Percentiles rank a stretch among this genome's conserved stretches.
Evolutionary conservation across 2,888 invertebrate species (phyloP).

Genomic region (Petrolisthes cinctipes): DNA sequence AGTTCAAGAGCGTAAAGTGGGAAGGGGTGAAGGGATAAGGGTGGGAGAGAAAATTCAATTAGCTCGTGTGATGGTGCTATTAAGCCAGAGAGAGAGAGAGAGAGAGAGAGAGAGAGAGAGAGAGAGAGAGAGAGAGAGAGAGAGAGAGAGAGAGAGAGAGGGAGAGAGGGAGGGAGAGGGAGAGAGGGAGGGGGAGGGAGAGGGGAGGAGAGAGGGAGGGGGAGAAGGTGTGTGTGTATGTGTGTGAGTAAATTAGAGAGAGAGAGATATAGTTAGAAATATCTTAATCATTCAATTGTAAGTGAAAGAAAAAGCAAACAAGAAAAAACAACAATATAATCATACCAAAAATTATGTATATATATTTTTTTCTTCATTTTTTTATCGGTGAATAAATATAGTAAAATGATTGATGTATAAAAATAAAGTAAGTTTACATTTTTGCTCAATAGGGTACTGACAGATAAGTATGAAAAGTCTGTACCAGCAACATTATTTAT

Average conservation of each 20-base stretch:
- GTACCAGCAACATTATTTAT: no score
- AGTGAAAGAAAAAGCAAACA: no score
- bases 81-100: neutral
- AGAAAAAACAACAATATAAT: no score
- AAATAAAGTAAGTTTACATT: no score
- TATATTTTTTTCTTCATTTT: no score
- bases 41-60: neutral
- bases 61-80: neutral
- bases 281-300: no score
- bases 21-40: neutral
- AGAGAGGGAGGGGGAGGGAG: neutral
- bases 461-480: no score
- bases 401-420: no score
- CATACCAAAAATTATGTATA: no score
- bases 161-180: neutral
- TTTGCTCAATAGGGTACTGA: no score
- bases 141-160: neutral
- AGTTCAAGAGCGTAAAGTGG: neutral
- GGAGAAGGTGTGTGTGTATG: neutral
- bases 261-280: neutral
- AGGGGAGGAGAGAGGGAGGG: constrained; percentile 10
- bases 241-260: neutral
- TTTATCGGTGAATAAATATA: no score
- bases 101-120: constrained; percentile 26
- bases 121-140: constrained; percentile 22